phyloP scores from a whole-genome alignment of 1,140 invertebrate species.

The Adoxophyes honmai region DNA sequence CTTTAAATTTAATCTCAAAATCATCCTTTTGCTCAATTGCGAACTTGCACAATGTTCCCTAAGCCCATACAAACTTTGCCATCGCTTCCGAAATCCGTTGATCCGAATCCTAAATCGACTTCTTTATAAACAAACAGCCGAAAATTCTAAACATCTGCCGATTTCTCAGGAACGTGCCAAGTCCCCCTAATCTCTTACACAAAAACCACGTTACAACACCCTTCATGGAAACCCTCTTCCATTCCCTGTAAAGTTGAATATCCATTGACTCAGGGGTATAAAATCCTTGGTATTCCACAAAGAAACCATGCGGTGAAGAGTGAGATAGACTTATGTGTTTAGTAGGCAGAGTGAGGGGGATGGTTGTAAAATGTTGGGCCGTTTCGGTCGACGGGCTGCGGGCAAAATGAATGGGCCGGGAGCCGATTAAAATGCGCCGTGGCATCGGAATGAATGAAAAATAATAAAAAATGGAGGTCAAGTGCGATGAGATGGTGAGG shows the following conservation, averaged over 20 bases:
- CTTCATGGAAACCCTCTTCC: too few species aligned
- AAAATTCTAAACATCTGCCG: slow-evolving; percentile 63
- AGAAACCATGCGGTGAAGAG: slow-evolving; percentile 52
- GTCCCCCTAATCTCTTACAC: slow-evolving; percentile 61
- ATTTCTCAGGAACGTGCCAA: slow-evolving; percentile 70
- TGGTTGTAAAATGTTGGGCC: slow-evolving; percentile 35
- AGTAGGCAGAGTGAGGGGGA: slow-evolving; percentile 29
- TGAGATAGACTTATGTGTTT: slow-evolving; percentile 25
- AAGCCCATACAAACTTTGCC: not conserved
- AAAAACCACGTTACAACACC: too few species aligned
- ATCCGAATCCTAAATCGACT: slow-evolving; percentile 29
- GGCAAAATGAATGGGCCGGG: slow-evolving; percentile 61
- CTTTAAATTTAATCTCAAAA: too few species aligned
- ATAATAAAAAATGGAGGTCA: slow-evolving; percentile 41
- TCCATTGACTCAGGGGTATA: too few species aligned
- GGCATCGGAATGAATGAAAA: slow-evolving; percentile 61
- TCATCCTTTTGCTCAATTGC: too few species aligned
- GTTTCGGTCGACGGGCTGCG: slow-evolving; percentile 66
- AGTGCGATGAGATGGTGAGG: too few species aligned
- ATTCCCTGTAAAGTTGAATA: too few species aligned
- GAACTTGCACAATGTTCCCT: slow-evolving; percentile 3
- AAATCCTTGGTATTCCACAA: slow-evolving; percentile 23
- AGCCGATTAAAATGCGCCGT: slow-evolving; percentile 56
- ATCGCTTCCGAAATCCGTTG: slow-evolving; percentile 27
- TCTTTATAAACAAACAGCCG: slow-evolving; percentile 51